Evolutionary conservation across 1,140 invertebrate genomes (phyloP), one percentile per base, ranked within the genome.

Genomic region (Drosophila bifasciata): DNA sequence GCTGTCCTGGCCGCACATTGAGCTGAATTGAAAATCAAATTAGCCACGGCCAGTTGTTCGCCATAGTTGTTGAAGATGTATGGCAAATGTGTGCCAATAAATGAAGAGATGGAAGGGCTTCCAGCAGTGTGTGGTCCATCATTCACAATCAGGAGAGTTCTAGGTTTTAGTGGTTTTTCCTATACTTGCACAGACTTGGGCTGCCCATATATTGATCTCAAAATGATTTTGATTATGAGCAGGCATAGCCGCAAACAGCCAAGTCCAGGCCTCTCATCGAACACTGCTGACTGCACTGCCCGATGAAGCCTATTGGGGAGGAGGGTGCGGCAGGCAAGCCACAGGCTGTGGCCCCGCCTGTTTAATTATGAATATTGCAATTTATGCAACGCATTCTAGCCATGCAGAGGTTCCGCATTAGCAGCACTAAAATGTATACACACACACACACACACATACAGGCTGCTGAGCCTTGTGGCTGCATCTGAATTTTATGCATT

Each of bases 351-450:
- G 56, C 15, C 15, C 23, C 25, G 71, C 43, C 77, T 72, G 56
- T 76, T 80, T 80, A 80, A 76, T 80, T 76, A 80, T 80, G 71
- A 76, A 80, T 80, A 71, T 80, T 71, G 77, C 77, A 80, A 80
- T 76, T 80, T 80, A 76, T 80, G 66, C 77, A 75, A 60, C 55
- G 55, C 48, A 70, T 69, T 79, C 32, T 74, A 39, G 19, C 49
- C 63, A 70, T 56, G 58, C 76, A 63, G 11, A 41, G 39, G 44
- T 55, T 59, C 46, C 61, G 77, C 77, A 80, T 80, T 79, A 76
- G 77, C 48, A 58, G 49, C 64, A 51, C 55, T 69, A 62, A 62
- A 64, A 79, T n/a, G n/a, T n/a, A 58, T 57, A 49, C 3, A 23
- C 5, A 56, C 23, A 74, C 51, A 58, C 40, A 46, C 51, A 56